Conservation (phyloP, 2,113 vertebrate species). For the Actinemys pallida region DNA sequence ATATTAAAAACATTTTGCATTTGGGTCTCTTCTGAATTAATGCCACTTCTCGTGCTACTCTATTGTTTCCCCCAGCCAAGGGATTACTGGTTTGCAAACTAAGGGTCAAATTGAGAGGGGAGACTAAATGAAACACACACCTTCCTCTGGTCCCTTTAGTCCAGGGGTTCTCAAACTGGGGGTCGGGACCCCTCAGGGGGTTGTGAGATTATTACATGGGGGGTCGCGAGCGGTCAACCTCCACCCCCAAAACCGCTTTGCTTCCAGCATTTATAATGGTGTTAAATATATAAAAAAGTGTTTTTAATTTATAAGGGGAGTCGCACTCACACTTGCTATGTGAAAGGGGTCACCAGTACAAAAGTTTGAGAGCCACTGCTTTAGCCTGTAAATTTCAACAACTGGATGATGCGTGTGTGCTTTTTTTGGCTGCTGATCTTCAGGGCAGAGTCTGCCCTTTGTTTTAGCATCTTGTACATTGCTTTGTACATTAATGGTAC, state of each 20-base stretch:
- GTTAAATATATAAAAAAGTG: too few relatives aligned
- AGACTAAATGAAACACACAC: background rate
- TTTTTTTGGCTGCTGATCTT: background rate
- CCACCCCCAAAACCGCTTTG: too few relatives aligned
- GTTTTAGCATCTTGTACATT: background rate
- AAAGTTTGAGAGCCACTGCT: too few relatives aligned
- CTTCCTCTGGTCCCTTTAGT: background rate
- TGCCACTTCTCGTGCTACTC: background rate
- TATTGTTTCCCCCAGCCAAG: background rate
- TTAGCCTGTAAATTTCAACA: background rate
- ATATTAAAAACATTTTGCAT: background rate
- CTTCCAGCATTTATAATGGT: too few relatives aligned
- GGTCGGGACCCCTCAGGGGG: too few relatives aligned
- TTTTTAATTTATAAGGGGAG: too few relatives aligned
- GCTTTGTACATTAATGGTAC: background rate
- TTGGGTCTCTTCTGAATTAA: background rate
- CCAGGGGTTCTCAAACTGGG: too few relatives aligned
- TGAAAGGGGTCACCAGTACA: too few relatives aligned
- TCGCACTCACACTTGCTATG: too few relatives aligned
- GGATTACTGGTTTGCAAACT: background rate
- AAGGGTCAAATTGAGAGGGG: background rate
- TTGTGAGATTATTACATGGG: too few relatives aligned
- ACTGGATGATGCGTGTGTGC: background rate
- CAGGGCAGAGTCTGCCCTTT: rapidly evolving
- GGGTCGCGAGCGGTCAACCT: too few relatives aligned